Evolutionary conservation across 37 sponge, comb jelly and placozoan species (phyloP).

Genomic region (Beroe ovata): DNA sequence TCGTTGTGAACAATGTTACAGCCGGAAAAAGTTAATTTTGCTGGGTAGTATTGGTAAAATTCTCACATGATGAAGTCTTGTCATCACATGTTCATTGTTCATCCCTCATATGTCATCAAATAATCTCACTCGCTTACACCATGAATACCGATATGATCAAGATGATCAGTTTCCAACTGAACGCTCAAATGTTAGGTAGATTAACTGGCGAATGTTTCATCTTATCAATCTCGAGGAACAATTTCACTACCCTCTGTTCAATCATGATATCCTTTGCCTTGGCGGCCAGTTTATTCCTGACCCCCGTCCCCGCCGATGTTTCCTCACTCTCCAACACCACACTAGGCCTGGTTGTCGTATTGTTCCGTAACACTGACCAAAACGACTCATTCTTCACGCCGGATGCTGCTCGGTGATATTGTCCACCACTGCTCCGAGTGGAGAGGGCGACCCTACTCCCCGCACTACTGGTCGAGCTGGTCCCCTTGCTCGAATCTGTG

Average conservation of each 20-base stretch:
- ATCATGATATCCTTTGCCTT: constrained; percentile 14
- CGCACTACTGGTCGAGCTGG: neutral
- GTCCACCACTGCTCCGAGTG: neutral
- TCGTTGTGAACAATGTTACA: no score
- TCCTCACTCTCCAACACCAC: neutral
- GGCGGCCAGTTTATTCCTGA: neutral
- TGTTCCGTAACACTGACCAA: constrained; percentile 41
- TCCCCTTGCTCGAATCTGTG: constrained; percentile 6
- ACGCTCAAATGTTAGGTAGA: neutral
- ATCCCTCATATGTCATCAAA: no score
- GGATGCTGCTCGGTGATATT: neutral
- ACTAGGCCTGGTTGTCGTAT: neutral
- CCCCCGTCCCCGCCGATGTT: neutral
- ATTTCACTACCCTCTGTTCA: constrained; percentile 43
- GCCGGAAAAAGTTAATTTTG: no score
- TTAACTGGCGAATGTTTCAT: neutral
- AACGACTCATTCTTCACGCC: constrained; percentile 12
- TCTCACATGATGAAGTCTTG: no score
- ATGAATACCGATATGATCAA: no score
- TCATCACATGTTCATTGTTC: no score
- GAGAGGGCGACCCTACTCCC: neutral
- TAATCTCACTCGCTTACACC: no score
- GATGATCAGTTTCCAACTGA: no score
- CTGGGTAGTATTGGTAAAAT: no score
- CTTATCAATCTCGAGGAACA: constrained; percentile 16